A percentile compares a stretch with the other conserved stretches of the same genome.
These are phyloP conservation scores for Cyanoramphus novaezelandiae DNA, from an alignment of 2,113 vertebrate species.

Conservation along the genomic window DNA sequence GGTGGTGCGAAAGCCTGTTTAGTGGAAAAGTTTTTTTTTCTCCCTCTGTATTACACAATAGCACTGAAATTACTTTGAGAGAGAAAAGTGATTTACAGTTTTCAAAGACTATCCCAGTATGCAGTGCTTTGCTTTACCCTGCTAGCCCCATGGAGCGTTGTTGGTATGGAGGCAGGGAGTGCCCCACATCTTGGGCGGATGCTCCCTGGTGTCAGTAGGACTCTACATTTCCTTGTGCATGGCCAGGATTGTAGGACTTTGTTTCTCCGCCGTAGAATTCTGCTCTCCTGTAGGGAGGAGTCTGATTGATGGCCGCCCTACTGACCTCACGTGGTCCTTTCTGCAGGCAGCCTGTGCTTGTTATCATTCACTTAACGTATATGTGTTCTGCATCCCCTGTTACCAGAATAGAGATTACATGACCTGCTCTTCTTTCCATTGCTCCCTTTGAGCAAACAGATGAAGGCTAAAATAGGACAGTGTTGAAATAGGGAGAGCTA, in stretches of 20 bases:
- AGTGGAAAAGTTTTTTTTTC: neutral
- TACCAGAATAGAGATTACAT: neutral
- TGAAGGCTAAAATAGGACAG: neutral
- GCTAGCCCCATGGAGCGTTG: neutral
- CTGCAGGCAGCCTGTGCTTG: neutral
- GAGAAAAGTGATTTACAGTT: neutral
- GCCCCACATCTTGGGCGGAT: neutral
- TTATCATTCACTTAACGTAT: accelerated
- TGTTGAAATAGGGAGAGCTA: neutral
- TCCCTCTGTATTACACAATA: constrained; percentile 31
- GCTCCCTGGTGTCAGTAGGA: neutral
- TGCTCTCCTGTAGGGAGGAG: neutral
- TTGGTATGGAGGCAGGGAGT: accelerated
- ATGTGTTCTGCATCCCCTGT: neutral
- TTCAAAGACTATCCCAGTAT: neutral
- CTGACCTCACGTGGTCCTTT: neutral
- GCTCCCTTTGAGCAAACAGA: neutral
- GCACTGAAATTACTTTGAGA: neutral
- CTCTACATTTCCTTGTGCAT: neutral
- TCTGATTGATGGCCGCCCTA: neutral
- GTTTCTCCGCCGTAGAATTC: neutral
- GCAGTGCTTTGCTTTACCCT: neutral
- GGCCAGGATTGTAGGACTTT: neutral
- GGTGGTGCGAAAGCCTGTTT: constrained; percentile 60
- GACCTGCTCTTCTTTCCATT: neutral